Base-by-base conservation (phyloP, 2,113 vertebrate genomes). In the Seriola aureovittata region DNA sequence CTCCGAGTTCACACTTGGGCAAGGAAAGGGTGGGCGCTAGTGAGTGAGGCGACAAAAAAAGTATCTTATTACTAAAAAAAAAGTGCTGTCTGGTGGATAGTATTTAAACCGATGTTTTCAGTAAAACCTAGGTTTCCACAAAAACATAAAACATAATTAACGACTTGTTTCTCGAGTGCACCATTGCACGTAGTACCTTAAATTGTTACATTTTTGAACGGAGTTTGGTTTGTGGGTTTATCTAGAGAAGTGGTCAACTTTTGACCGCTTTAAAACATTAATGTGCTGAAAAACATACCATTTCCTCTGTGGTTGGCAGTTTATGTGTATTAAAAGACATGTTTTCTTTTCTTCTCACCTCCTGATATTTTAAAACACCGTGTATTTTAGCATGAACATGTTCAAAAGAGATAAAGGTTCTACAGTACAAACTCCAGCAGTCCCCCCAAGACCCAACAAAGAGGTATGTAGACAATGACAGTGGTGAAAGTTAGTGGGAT, bases 351-450 rank as follows among this genome's bases (percentile, higher is more conserved):
- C 0, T 40, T 14, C 1, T 48, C 29, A 50, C n/a, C 0, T 13
- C 16, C 1, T 67, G 17, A 60, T 44, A 40, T 63, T 52, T 29
- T 9, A 5, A 10, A 48, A 64, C 19, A 1, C 3, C 8, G 3
- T 64, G 10, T 78, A 2, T 84, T 68, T 54, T 77, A 92, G 88
- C 17, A 90, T 91, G 88, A 84, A 90, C 52, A 75, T 90, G 72
- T 90, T 92, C 52, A 74, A 72, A 71, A 90, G 71, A 64, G 85
- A 93, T 3, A 87, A 86, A 42, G 36, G 32, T 25, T 29, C 72
- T 5, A 1, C 72, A 13, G 65, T 63, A 4, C 13, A 82, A 6
- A 48, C 80, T 34, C 89, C 90, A 3, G 36, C 3, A 13, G 65
- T 89, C 5, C 85, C 92, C 7, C 83, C 85, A 0, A 69, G 82